Evolutionary conservation across 1,140 invertebrate species (phyloP), one percentile per base, ranked within the genome.

Genomic region (Lordiphosa collinella): DNA sequence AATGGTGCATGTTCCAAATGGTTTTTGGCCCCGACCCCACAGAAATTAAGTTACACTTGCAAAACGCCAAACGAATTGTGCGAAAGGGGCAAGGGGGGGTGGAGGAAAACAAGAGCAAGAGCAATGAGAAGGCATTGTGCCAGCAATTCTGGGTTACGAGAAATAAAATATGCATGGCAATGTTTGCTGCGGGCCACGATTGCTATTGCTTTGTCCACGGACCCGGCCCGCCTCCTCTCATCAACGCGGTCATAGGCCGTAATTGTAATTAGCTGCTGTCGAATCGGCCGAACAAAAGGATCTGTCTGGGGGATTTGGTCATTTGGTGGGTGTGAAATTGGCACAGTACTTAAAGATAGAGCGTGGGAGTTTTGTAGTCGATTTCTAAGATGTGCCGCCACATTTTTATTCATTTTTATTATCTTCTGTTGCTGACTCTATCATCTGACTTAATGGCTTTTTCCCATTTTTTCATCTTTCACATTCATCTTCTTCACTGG

Each of bases 11-110:
- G 76, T 71, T 60, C 61, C 71, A 58, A 76, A 82, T 82, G 71
- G 76, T 50, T 84, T 80, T 29, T 71, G 71, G 69, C 62, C 50
- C 18, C 34, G 25, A 54, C 32, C 14, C 18, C 40, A 63, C 46
- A 71, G 22, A 72, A 82, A 82, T 82, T 71, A 84, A 82, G 76
- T 84, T 84, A 82, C 71, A 84, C 62, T 82, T 76, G 78, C 78
- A 48, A 52, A 76, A 62, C 58, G 76, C 54, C 76, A 68, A 80
- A 82, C 69, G 71, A 80, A n/a, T n/a, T n/a, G n/a, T n/a, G n/a
- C n/a, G n/a, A n/a, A n/a, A n/a, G n/a, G n/a, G n/a, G n/a, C n/a
- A n/a, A n/a, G n/a, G n/a, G n/a, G n/a, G n/a, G n/a, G n/a, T n/a
- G n/a, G n/a, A n/a, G n/a, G n/a, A 68, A 66, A 47, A 14, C 14